Percentiles rank a stretch among this genome's conserved stretches.
Conservation (phyloP, 2,113 vertebrate species). For the Sylvilagus bachmani region DNA sequence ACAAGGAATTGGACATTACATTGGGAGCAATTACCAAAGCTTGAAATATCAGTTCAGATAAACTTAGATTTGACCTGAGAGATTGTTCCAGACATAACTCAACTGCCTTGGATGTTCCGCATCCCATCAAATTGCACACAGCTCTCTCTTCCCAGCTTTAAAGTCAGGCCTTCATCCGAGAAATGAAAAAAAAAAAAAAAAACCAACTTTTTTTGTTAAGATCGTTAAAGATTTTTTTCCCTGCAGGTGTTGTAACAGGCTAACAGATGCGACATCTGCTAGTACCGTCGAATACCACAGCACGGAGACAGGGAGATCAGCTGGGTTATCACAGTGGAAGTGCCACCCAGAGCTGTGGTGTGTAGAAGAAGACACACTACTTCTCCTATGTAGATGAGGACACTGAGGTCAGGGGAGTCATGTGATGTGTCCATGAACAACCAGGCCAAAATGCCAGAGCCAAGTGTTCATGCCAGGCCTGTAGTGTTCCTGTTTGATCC, state of each 20-base stretch:
- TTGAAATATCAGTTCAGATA: slow-evolving; percentile 72
- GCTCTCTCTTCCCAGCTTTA: slow-evolving; percentile 72
- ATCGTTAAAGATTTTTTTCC: slow-evolving; percentile 57
- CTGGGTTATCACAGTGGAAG: background rate
- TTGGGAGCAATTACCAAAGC: slow-evolving; percentile 62
- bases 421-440: fast-evolving
- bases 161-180: slow-evolving; percentile 66
- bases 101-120: slow-evolving; percentile 72
- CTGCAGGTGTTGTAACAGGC: slow-evolving; percentile 14
- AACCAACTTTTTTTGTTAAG: background rate
- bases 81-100: slow-evolving; percentile 70
- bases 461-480: background rate
- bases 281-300: background rate
- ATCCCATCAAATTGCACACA: slow-evolving; percentile 61
- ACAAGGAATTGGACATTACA: background rate
- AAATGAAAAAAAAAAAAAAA: slow-evolving; percentile 57
- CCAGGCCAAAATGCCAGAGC: background rate
- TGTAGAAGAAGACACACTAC: background rate
- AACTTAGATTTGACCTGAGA: slow-evolving; percentile 81
- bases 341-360: background rate
- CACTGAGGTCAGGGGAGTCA: background rate
- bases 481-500: background rate
- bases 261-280: slow-evolving; percentile 26
- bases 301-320: background rate
- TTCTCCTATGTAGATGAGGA: background rate